phyloP scores from a whole-genome alignment of 2,888 invertebrate species.

The Anarsia innoxiella region DNA sequence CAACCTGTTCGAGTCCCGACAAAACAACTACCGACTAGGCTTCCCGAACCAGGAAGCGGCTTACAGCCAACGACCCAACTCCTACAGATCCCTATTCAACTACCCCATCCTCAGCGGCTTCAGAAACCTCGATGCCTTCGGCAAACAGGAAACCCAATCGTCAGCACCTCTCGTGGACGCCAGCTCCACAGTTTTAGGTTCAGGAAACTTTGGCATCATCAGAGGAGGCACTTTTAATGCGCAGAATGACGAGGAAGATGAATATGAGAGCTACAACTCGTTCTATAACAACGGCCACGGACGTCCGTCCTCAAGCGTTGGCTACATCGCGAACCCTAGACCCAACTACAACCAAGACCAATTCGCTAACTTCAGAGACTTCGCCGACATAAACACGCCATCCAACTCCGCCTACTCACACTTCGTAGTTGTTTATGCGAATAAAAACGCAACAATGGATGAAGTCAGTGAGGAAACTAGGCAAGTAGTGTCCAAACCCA shows the following conservation, averaged over 20 bases:
- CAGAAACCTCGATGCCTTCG: slow-evolving; percentile 51
- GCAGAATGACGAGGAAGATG: slow-evolving; percentile 81
- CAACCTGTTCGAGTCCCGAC: slow-evolving; percentile 76
- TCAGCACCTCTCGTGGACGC: slow-evolving; percentile 63
- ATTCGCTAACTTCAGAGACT: slow-evolving; percentile 92
- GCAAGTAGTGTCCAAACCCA: slow-evolving; percentile 74
- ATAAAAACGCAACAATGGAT: slow-evolving; percentile 82
- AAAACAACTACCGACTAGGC: slow-evolving; percentile 73
- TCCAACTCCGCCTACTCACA: slow-evolving; percentile 87
- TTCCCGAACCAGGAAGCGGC: slow-evolving; percentile 77
- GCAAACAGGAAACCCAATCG: slow-evolving; percentile 53
- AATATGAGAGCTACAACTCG: slow-evolving; percentile 76
- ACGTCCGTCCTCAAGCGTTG: slow-evolving; percentile 77
- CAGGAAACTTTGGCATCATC: slow-evolving; percentile 91
- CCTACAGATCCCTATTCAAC: slow-evolving; percentile 61
- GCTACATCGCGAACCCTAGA: slow-evolving; percentile 80
- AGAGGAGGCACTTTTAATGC: slow-evolving; percentile 90
- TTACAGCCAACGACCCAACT: slow-evolving; percentile 75
- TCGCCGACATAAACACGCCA: slow-evolving; percentile 91
- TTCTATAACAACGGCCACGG: slow-evolving; percentile 82
- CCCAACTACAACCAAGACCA: slow-evolving; percentile 87
- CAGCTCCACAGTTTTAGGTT: slow-evolving; percentile 81
- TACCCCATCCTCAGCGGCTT: slow-evolving; percentile 60
- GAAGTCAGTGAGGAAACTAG: slow-evolving; percentile 64
- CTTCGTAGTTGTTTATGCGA: slow-evolving; percentile 88